Conservation (phyloP, 2,888 invertebrate genomes). For the Meliscaeva auricollis region DNA sequence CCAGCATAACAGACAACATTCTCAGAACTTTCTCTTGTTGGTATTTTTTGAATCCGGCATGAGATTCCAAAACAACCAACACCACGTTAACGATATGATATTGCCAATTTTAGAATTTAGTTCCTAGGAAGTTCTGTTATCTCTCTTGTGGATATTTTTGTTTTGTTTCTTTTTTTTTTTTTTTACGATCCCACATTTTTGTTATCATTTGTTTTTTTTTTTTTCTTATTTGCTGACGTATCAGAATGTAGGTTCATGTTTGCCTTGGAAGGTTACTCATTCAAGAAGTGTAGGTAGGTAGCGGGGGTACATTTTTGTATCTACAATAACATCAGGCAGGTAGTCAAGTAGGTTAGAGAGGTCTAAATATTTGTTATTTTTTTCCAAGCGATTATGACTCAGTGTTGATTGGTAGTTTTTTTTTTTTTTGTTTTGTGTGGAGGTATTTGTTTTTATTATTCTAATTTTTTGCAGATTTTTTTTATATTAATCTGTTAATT, state of each 20-base stretch:
- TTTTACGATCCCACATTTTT: neutral
- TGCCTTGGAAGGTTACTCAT: constrained; percentile 21
- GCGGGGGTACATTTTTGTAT: no score
- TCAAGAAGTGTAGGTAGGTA: neutral
- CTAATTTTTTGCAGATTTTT: no score
- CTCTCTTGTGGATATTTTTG: neutral
- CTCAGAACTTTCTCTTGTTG: constrained; percentile 25
- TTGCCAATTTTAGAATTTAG: constrained; percentile 25
- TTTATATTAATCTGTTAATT: no score
- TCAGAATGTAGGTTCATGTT: neutral
- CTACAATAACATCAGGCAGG: neutral
- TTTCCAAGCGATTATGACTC: neutral
- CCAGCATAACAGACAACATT: neutral
- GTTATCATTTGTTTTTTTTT: constrained; percentile 3
- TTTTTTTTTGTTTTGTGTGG: no score
- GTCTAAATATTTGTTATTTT: neutral
- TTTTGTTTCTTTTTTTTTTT: neutral
- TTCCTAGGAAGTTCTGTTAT: constrained; percentile 5
- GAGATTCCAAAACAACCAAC: neutral
- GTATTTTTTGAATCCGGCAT: constrained; percentile 35
- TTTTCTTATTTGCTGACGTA: constrained; percentile 23
- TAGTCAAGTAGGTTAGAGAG: constrained; percentile 5
- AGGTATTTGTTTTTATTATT: no score
- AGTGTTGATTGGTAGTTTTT: no score
- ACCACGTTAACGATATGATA: neutral